A percentile compares a stretch with the other conserved stretches of the same genome.
phyloP scores from a whole-genome alignment of 2,888 invertebrate genomes.

The Aspidiotus rigidus region DNA sequence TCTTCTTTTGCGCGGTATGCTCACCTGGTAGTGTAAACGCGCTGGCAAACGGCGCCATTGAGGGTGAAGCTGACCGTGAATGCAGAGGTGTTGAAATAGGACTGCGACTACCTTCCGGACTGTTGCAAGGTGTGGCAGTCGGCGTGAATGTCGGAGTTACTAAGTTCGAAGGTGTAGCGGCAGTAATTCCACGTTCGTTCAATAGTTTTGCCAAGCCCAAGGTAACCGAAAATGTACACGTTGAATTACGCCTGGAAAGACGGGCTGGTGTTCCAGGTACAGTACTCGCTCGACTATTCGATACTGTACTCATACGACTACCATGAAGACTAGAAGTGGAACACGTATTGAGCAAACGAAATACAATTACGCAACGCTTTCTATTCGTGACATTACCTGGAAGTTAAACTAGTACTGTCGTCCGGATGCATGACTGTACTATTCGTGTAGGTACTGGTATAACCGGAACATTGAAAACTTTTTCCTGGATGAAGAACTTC shows the following conservation, averaged over 20 bases:
- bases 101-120: constrained; percentile 47
- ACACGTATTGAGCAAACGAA: too few species aligned
- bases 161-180: constrained; percentile 58
- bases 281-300: constrained; percentile 43
- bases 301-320: constrained; percentile 59
- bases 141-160: constrained; percentile 63
- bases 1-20: constrained; percentile 40
- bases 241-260: constrained; percentile 67
- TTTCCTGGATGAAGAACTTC: constrained; percentile 57
- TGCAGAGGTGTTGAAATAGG: constrained; percentile 48
- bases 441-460: constrained; percentile 77
- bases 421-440: constrained; percentile 84
- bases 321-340: constrained; percentile 46
- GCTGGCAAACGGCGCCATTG: constrained; percentile 46
- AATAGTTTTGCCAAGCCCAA: constrained; percentile 65
- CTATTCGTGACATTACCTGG: constrained; percentile 39
- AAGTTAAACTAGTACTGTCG: constrained; percentile 62
- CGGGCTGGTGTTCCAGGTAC: constrained; percentile 44
- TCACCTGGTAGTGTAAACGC: constrained; percentile 50
- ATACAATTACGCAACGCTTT: too few species aligned
- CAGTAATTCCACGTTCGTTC: constrained; percentile 66
- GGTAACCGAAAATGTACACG: constrained; percentile 68
- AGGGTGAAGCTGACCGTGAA: constrained; percentile 52
- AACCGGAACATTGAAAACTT: constrained; percentile 64
- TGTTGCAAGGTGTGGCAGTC: constrained; percentile 81